phyloP scores from a whole-genome alignment of 2,113 vertebrate genomes.

The Noctilio leporinus region DNA sequence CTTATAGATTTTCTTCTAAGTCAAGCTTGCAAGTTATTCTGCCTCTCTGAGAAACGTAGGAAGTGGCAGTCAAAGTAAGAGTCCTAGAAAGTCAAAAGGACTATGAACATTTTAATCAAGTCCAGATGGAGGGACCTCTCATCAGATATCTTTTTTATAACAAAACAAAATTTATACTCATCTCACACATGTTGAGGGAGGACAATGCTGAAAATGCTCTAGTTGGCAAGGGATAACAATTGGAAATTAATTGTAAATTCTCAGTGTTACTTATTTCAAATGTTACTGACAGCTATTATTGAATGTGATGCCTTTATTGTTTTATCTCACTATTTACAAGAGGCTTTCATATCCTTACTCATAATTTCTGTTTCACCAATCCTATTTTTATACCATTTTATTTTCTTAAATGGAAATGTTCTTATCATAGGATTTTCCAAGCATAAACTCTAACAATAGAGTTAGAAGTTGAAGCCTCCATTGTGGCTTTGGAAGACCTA shows the following conservation, averaged over 20 bases:
- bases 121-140: not conserved
- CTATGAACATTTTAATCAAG: not conserved
- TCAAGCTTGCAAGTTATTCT: not conserved
- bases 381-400: constrained; percentile 1
- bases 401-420: not conserved
- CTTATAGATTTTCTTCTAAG: not conserved
- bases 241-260: not conserved
- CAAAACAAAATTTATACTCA: not conserved
- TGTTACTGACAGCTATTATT: not conserved
- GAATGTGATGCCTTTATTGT: not conserved
- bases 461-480: not conserved
- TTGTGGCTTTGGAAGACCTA: not conserved
- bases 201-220: constrained; percentile 9
- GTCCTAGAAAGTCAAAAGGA: not conserved
- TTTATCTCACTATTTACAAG: constrained; percentile 32
- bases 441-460: not conserved
- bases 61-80: not conserved
- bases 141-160: not conserved
- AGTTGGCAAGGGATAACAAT: not conserved
- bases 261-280: not conserved
- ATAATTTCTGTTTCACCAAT: not conserved
- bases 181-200: not conserved
- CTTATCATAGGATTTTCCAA: not conserved
- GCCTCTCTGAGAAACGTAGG: not conserved
- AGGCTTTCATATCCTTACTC: not conserved